phyloP scores from a whole-genome alignment of 2,113 vertebrate species.

The Pelodiscus sinensis region DNA sequence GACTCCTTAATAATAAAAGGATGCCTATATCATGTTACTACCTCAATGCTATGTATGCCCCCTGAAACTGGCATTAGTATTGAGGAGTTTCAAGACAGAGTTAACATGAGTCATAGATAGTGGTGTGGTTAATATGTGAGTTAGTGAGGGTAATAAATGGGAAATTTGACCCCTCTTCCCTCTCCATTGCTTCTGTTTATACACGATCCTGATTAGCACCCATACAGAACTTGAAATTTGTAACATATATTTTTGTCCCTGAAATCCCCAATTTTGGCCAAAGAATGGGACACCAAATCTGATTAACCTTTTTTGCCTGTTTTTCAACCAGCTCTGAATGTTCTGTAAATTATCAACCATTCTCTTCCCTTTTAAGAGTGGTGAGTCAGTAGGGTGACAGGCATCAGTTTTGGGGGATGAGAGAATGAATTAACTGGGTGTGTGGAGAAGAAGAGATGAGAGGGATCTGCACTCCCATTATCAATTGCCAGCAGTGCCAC shows the following conservation, averaged over 20 bases:
- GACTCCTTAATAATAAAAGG: neutral
- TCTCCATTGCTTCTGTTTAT: neutral
- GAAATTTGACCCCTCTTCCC: neutral
- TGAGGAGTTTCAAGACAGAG: neutral
- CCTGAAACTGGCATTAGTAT: neutral
- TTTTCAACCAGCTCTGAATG: neutral
- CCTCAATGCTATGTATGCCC: neutral
- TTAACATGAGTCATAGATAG: neutral
- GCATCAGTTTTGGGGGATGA: neutral
- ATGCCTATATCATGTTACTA: rapidly evolving
- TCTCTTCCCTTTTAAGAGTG: neutral
- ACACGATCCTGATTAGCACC: neutral
- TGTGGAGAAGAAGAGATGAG: rapidly evolving
- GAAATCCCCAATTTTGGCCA: neutral
- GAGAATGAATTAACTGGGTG: neutral
- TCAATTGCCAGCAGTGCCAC: neutral
- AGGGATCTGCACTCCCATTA: neutral
- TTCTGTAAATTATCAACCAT: neutral
- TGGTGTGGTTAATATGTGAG: neutral
- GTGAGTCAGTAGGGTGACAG: neutral
- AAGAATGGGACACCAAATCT: neutral
- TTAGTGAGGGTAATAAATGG: neutral
- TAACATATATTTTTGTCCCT: neutral
- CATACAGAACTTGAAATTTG: neutral
- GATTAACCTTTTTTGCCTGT: neutral